Evolutionary conservation across 2,797 vertebrate genomes (phyloP).

Genomic region (Cephalopachus bancanus): DNA sequence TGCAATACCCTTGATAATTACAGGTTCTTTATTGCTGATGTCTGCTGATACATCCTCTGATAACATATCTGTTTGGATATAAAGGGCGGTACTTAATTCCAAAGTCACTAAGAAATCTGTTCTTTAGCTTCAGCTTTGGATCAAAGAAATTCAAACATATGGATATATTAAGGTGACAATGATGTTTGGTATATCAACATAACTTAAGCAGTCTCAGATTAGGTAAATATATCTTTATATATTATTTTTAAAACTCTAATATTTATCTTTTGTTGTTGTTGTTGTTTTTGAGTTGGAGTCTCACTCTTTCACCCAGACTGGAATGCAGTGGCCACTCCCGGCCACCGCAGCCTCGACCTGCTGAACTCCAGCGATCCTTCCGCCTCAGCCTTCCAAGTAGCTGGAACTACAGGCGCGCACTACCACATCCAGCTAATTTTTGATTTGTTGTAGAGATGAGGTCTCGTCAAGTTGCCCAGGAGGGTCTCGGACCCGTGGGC

Average conservation of each 20-base stretch:
- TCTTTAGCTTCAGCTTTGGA: neutral
- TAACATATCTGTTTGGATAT: neutral
- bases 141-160: constrained; percentile 24
- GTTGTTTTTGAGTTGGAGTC: no score
- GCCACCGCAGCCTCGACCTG: no score
- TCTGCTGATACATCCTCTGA: neutral
- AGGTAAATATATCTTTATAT: neutral
- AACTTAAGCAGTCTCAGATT: neutral
- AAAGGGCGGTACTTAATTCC: constrained; percentile 33
- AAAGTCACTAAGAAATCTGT: constrained; percentile 28
- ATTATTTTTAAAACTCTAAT: neutral
- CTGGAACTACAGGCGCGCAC: no score
- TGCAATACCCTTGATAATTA: neutral
- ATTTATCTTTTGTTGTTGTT: neutral
- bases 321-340: no score
- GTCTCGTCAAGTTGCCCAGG: no score
- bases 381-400: no score
- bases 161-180: neutral
- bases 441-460: no score
- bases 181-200: neutral
- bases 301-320: no score
- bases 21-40: neutral
- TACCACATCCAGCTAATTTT: no score
- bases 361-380: no score
- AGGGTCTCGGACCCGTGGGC: no score